A percentile compares a stretch with the other conserved stretches of the same genome.
Conservation (phyloP, 2,888 invertebrate genomes). For the Lathronympha strigana region DNA sequence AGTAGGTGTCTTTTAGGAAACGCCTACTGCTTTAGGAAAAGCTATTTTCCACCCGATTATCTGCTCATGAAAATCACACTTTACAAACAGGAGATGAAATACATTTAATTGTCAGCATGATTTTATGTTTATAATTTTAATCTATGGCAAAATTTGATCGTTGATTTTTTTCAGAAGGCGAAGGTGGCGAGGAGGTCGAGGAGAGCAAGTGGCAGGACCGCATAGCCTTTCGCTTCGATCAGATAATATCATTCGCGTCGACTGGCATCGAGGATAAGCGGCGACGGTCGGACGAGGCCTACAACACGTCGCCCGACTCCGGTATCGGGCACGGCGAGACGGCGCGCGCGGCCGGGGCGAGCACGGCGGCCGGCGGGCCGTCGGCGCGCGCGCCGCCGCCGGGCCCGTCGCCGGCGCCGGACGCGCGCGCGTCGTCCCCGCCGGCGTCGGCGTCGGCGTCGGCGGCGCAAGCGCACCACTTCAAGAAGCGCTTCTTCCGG, state of each 20-base stretch:
- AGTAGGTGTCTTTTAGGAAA: too few species aligned
- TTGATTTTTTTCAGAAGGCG: conserved; percentile 75
- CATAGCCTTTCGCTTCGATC: conserved; percentile 96
- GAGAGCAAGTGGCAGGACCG: conserved; percentile 97
- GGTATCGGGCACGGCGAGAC: conserved; percentile 90
- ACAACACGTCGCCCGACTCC: conserved; percentile 94
- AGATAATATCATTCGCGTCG: conserved; percentile 96
- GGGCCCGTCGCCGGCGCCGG: conserved; percentile 54
- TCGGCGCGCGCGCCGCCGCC: conserved; percentile 64
- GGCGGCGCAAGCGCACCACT: conserved; percentile 83
- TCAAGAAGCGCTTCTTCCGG: conserved; percentile 94
- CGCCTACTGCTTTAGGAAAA: too few species aligned
- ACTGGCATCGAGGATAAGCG: conserved; percentile 95
- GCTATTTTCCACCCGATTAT: too few species aligned
- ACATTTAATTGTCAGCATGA: too few species aligned
- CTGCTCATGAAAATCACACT: too few species aligned
- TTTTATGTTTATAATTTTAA: too few species aligned
- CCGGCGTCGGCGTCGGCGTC: conserved; percentile 59
- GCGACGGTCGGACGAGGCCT: conserved; percentile 91
- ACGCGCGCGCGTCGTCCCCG: conserved; percentile 70
- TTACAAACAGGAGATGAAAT: too few species aligned
- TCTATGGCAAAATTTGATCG: neutral
- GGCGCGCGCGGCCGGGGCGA: conserved; percentile 49
- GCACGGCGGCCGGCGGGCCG: conserved; percentile 60
- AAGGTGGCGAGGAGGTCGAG: conserved; percentile 88